Conservation (phyloP, 1,140 invertebrate species). For the Sminthurides bifidus region DNA sequence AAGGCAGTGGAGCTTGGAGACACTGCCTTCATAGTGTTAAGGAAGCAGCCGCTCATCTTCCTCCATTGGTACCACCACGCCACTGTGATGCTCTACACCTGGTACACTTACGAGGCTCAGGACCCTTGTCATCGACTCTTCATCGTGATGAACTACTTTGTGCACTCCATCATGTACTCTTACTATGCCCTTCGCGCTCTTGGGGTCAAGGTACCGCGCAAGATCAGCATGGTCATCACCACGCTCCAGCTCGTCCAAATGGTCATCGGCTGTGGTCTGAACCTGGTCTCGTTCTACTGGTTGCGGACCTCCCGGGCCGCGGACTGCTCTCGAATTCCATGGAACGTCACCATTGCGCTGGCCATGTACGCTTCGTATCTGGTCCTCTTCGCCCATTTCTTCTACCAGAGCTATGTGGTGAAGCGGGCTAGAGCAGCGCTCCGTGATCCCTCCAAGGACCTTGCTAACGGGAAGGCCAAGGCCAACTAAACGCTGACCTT, state of each 20-base stretch:
- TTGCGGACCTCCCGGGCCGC: neutral
- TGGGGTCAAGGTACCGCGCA: conserved; percentile 15
- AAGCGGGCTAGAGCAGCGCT: too few relatives aligned
- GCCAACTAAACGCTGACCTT: too few relatives aligned
- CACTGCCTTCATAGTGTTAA: conserved; percentile 23
- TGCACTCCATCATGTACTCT: conserved; percentile 33
- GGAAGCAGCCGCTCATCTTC: conserved; percentile 20
- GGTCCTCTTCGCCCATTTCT: conserved; percentile 9
- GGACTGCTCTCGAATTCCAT: neutral
- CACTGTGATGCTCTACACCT: conserved; percentile 83
- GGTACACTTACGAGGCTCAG: conserved; percentile 94
- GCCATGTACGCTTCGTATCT: conserved; percentile 7
- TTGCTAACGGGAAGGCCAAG: too few relatives aligned
- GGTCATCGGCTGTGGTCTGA: conserved; percentile 35
- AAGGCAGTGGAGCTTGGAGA: conserved; percentile 15
- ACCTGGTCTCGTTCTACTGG: neutral
- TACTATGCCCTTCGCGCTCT: conserved; percentile 12
- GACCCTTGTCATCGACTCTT: conserved; percentile 93
- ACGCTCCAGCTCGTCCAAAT: conserved; percentile 44
- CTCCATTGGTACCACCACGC: conserved; percentile 52
- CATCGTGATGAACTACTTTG: conserved; percentile 89
- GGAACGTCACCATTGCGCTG: neutral
- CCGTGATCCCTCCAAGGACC: too few relatives aligned
- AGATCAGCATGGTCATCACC: conserved; percentile 44
- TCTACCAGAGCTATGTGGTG: conserved; percentile 2